These are phyloP conservation scores for Oophaga pumilio DNA, from an alignment of 2,113 vertebrate genomes.

Conservation along the genomic window DNA sequence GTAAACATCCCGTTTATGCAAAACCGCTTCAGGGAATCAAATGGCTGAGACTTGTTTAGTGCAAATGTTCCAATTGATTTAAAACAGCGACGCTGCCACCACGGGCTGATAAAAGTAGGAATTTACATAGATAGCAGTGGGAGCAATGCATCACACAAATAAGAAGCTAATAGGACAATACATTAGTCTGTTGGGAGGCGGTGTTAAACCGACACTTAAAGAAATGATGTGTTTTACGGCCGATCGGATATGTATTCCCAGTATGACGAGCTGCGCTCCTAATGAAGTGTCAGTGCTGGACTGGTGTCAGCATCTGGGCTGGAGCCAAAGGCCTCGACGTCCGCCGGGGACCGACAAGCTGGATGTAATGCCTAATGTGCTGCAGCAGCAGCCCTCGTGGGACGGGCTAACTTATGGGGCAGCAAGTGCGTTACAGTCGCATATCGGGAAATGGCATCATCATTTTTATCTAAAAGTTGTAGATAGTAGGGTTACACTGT, in stretches of 20 bases:
- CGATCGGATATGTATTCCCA: constrained; percentile 45
- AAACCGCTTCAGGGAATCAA: constrained; percentile 55
- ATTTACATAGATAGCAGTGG: constrained; percentile 57
- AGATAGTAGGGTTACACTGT: not conserved
- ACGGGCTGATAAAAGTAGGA: constrained; percentile 50
- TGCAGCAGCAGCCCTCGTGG: not conserved
- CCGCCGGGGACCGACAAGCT: constrained; percentile 39
- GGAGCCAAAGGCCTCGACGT: constrained; percentile 39
- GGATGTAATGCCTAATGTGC: constrained; percentile 23
- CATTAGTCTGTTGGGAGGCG: constrained; percentile 55
- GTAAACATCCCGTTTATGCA: constrained; percentile 54
- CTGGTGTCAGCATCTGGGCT: constrained; percentile 47
- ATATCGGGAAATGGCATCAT: not conserved
- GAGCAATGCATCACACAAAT: constrained; percentile 58
- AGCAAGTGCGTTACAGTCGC: not conserved
- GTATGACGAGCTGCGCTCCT: constrained; percentile 38
- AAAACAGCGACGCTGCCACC: constrained; percentile 45
- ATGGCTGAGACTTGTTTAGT: constrained; percentile 56
- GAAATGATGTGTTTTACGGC: constrained; percentile 54
- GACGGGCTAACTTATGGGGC: not conserved
- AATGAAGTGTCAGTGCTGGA: constrained; percentile 49
- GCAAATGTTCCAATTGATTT: constrained; percentile 54
- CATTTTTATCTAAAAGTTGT: not conserved
- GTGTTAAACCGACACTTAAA: constrained; percentile 55
- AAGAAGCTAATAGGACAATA: constrained; percentile 58